Percentiles rank a stretch among this genome's conserved stretches.
These are phyloP conservation scores for Notothenia coriiceps DNA, from an alignment of 2,113 vertebrate species.

Conservation along the genomic window DNA sequence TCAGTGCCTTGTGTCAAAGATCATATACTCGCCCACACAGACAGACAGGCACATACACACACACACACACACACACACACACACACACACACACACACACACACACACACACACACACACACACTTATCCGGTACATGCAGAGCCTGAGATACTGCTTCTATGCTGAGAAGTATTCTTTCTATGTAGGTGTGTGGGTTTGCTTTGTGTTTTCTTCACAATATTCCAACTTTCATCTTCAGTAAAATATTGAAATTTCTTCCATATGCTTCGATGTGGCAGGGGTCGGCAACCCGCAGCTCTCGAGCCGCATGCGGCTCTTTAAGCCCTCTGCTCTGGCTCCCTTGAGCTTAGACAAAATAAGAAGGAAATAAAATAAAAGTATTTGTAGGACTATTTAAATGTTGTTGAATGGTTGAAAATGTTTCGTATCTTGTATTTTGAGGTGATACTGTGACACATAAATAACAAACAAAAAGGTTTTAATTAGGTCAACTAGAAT, in stretches of 20 bases:
- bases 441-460: no score
- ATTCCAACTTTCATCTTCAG: slow-evolving; percentile 26
- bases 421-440: no score
- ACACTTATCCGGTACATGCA: not conserved
- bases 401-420: no score
- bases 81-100: not conserved
- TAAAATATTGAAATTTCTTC: slow-evolving; percentile 3
- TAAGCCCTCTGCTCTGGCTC: no score
- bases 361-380: no score
- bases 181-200: slow-evolving; percentile 50
- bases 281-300: no score
- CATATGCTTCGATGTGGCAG: not conserved
- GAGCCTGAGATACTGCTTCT: slow-evolving; percentile 21
- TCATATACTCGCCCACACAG: slow-evolving; percentile 25
- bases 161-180: slow-evolving; percentile 17
- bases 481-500: no score
- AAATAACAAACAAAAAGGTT: no score
- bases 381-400: no score
- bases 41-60: not conserved
- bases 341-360: no score
- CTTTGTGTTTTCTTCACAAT: slow-evolving; percentile 36
- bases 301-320: no score
- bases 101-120: not conserved
- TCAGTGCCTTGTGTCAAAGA: slow-evolving; percentile 57
- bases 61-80: not conserved